Evolutionary conservation across 2,797 vertebrate genomes (phyloP).

Genomic region (Tapirus indicus): DNA sequence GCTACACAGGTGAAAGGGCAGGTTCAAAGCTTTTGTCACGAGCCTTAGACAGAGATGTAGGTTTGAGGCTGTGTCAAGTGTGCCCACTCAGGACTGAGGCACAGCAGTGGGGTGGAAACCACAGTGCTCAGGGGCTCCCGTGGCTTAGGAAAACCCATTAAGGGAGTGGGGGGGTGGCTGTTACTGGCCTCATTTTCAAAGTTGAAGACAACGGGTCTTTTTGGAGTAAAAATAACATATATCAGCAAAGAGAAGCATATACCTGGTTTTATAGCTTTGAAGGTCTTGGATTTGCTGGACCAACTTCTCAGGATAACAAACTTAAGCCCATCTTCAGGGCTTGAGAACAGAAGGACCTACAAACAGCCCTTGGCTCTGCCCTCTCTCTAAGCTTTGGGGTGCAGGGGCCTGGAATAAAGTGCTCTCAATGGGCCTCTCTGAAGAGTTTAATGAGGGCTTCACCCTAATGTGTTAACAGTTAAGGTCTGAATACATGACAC

Average conservation of each 20-base stretch:
- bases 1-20: background rate
- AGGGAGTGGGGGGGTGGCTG: background rate
- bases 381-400: background rate
- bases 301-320: background rate
- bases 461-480: background rate
- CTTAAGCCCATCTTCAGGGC: background rate
- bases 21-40: background rate
- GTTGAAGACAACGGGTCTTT: background rate
- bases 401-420: background rate
- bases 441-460: background rate
- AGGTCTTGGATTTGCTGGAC: background rate
- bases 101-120: background rate
- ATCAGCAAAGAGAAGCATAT: background rate
- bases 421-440: background rate
- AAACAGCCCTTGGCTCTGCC: background rate
- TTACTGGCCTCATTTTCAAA: background rate
- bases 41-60: background rate
- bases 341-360: background rate
- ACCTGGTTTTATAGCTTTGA: background rate
- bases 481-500: background rate
- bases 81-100: background rate
- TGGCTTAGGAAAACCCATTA: background rate
- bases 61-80: background rate
- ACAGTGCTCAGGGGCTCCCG: accelerated
- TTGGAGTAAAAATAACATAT: background rate